phyloP scores from a whole-genome alignment of 2,888 invertebrate species.

The Chamaedrilus cognettii region DNA sequence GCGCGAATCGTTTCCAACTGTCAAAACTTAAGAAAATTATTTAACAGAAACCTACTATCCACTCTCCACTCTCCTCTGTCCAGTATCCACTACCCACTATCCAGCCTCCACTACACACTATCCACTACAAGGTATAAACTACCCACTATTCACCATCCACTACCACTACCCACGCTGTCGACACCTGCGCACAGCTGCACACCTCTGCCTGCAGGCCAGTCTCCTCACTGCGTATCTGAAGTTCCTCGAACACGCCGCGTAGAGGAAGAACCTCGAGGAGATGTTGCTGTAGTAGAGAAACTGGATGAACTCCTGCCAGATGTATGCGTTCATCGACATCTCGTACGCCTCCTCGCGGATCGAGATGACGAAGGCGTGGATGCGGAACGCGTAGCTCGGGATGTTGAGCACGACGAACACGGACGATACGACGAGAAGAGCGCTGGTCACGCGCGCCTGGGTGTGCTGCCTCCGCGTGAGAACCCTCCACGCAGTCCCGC shows the following conservation, averaged over 20 bases:
- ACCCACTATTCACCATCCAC: too few species aligned
- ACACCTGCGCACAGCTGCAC: background rate
- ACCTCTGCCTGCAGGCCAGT: conserved; percentile 11
- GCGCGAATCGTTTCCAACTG: too few species aligned
- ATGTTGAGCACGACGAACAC: conserved; percentile 37
- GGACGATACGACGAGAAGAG: conserved; percentile 36
- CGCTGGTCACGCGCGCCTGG: conserved; percentile 35
- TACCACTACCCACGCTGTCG: background rate
- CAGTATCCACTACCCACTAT: too few species aligned
- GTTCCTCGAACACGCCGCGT: conserved; percentile 34
- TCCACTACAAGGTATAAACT: too few species aligned
- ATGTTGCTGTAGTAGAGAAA: conserved; percentile 36
- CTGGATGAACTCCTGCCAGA: conserved; percentile 36
- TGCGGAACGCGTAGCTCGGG: conserved; percentile 35
- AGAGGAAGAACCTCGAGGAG: conserved; percentile 36
- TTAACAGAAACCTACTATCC: too few species aligned
- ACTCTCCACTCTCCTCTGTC: too few species aligned
- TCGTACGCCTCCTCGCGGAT: conserved; percentile 23
- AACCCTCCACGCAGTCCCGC: conserved; percentile 19
- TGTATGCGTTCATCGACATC: conserved; percentile 17
- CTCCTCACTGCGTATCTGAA: conserved; percentile 33
- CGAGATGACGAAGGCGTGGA: conserved; percentile 32
- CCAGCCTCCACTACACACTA: too few species aligned
- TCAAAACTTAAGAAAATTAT: too few species aligned
- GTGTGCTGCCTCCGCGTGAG: conserved; percentile 32